Conservation (phyloP, 1,140 invertebrate genomes). For the Vanessa atalanta region DNA sequence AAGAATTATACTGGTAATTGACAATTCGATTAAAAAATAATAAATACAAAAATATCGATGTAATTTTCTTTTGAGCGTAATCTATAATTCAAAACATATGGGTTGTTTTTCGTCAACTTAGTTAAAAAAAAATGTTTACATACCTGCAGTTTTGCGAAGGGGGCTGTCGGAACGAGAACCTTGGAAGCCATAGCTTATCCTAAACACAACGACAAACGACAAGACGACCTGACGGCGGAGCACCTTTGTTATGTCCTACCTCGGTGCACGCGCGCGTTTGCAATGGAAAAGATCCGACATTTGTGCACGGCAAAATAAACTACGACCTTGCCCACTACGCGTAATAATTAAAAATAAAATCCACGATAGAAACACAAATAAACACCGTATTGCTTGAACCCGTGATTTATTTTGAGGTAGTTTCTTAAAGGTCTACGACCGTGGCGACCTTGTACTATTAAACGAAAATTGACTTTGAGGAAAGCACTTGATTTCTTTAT, state of each 20-base stretch:
- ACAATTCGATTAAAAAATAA: neutral
- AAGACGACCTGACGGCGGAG: slow-evolving; percentile 11
- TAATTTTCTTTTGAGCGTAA: neutral
- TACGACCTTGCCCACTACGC: slow-evolving; percentile 62
- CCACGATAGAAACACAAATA: slow-evolving; percentile 48
- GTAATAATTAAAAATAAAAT: slow-evolving; percentile 75
- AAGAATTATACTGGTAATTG: too few species aligned
- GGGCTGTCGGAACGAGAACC: slow-evolving; percentile 67
- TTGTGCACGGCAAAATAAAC: slow-evolving; percentile 57
- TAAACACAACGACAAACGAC: slow-evolving; percentile 29
- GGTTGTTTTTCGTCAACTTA: slow-evolving; percentile 8
- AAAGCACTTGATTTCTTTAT: slow-evolving; percentile 43
- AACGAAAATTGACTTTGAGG: slow-evolving; percentile 48
- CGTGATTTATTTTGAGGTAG: slow-evolving; percentile 53
- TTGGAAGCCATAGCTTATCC: slow-evolving; percentile 69
- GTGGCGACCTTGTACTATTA: slow-evolving; percentile 64
- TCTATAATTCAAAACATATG: neutral
- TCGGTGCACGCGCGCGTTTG: slow-evolving; percentile 59
- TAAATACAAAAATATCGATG: neutral
- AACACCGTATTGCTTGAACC: slow-evolving; percentile 47
- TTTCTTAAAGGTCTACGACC: slow-evolving; percentile 51
- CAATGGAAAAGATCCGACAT: slow-evolving; percentile 63
- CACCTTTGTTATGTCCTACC: slow-evolving; percentile 57
- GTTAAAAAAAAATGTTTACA: slow-evolving; percentile 31
- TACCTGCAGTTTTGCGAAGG: slow-evolving; percentile 71